Evolutionary conservation across 2,888 invertebrate species (phyloP), one percentile per base, ranked within the genome.

Genomic region (Allophyes oxyacanthae): DNA sequence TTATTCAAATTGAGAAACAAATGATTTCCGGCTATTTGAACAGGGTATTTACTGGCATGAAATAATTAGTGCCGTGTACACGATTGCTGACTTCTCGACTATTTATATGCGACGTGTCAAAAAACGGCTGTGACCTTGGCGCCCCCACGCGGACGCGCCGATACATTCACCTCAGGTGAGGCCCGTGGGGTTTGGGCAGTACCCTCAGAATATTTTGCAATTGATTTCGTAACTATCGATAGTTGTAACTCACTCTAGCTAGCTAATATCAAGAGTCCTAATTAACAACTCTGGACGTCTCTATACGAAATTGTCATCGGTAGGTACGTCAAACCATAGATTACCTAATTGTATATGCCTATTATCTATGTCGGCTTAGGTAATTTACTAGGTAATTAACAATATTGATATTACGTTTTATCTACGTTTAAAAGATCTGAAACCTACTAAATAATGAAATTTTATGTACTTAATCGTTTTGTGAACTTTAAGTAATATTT

Each of bases 81-180:
- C 72, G 28, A 28, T 83, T 81, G 84, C 83, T 85, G 84, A 82
- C 81, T 83, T 81, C 78, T 84, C 84, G 78, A 86, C 88, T 91
- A 91, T 90, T 91, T 91, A 88, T 88, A 86, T 84, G 78, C 83
- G 87, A 86, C 85, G 92, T 92, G 92, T 93, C 92, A 94, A 94
- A 93, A 92, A 93, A 91, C 93, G 86, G 84, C 83, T 75, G 82
- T 86, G 93, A 92, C 93, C 93, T 94, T 94, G 93, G 79, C 88
- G 91, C 92, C 92, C 89, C 91, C 92, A 87, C 92, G 86, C 91
- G 91, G 89, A 81, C 90, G 85, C 80, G 67, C 62, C 71, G 76
- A 88, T 90, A 88, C 93, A 82, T 93, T 93, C 92, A 93, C 93
- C 93, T 93, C 91, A 87, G 89, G 88, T 89, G 90, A 85, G 92